Base-by-base conservation (phyloP, 1,140 invertebrate species). In the Melanaphis sacchari region DNA sequence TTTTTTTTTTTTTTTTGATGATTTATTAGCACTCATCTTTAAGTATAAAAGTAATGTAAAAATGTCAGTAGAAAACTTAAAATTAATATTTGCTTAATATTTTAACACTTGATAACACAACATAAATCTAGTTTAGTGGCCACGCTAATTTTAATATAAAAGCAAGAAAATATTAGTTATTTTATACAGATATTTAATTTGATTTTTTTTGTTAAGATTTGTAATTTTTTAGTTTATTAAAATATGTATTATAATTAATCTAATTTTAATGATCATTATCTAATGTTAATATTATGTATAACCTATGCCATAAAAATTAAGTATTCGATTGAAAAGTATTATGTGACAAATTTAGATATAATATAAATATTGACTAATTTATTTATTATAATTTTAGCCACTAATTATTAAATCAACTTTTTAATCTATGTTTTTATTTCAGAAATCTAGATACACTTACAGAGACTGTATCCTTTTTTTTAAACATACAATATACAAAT, bases 381-480 rank as follows among this genome's bases (percentile, higher is more conserved):
- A 76, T n/a, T 36, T n/a, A 76, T 76, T 76, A 18, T 66, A n/a
- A 18, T 66, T n/a, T 66, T n/a, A 66, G 59, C 18, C 18, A 31
- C 15, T n/a, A n/a, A 76, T 76, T 76, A 36, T 76, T 76, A n/a
- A 76, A 76, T 76, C 36, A n/a, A 76, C n/a, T n/a, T 76, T 76
- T n/a, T n/a, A 76, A n/a, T 89, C 9, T 91, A 2, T 46, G n/a
- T 94, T 88, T 26, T 90, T 94, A 90, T 95, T 95, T 95, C 95
- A 98, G 98, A 66, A 99, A 99, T 96, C 96, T 99, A 94, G 99
- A 99, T 96, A 98, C 98, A 21, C 96, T 99, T 36, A 99, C 99
- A 36, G 99, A 99, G 96, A 99, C 99, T 85, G 97, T 97, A 97
- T 96, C 96, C 96, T 96, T 97, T 95, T 97, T 95, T 93, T 54